Percentiles rank a stretch among this genome's conserved stretches.
Conservation (phyloP, 2,797 vertebrate genomes). For the Enteromius unitaeniatus region DNA sequence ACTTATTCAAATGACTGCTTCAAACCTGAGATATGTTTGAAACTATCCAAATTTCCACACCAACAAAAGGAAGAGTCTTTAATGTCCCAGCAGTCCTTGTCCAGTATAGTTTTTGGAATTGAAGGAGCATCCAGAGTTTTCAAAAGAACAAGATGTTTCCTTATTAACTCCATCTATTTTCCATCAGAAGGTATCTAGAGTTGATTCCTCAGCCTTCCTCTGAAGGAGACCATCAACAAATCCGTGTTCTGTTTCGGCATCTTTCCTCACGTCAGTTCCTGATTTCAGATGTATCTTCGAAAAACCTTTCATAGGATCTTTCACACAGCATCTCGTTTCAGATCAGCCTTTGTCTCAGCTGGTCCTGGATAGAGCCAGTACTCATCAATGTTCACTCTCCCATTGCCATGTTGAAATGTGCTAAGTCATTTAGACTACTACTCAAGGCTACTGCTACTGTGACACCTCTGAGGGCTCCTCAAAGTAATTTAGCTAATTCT, state of each 20-base stretch:
- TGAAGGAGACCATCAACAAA: conserved; percentile 13
- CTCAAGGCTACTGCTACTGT: conserved; percentile 12
- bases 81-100: neutral
- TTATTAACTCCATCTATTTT: conserved; percentile 15
- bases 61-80: conserved; percentile 9
- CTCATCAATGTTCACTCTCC: conserved; percentile 35
- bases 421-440: conserved; percentile 13
- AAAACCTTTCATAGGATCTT: conserved; percentile 3
- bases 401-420: conserved; percentile 45
- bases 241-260: neutral
- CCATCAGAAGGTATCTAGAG: neutral
- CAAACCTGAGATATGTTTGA: conserved; percentile 25
- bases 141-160: conserved; percentile 4
- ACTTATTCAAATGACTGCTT: neutral
- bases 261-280: conserved; percentile 19
- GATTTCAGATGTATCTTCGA: neutral
- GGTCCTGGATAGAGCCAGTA: conserved; percentile 1
- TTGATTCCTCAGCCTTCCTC: conserved; percentile 3
- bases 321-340: conserved; percentile 31
- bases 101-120: neutral
- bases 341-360: conserved; percentile 9
- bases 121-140: neutral
- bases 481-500: conserved; percentile 63
- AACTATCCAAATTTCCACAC: neutral
- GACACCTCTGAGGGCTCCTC: conserved; percentile 27